phyloP scores from a whole-genome alignment of 2,113 vertebrate genomes.

The Athene noctua region DNA sequence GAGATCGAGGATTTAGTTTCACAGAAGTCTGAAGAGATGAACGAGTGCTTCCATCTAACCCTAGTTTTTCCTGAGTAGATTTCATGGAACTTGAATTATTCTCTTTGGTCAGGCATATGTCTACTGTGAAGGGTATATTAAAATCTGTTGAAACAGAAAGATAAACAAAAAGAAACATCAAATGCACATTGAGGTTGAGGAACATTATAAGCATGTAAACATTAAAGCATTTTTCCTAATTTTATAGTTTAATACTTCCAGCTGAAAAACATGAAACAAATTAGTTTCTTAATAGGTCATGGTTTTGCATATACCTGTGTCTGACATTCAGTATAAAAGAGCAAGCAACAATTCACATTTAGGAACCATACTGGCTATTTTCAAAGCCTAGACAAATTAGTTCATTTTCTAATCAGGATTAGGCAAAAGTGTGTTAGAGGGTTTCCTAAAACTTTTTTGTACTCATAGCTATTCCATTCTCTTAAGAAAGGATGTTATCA shows the following conservation, averaged over 20 bases:
- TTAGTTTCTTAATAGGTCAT: neutral
- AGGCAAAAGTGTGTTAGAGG: neutral
- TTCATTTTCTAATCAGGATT: neutral
- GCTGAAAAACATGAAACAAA: neutral
- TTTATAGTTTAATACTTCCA: neutral
- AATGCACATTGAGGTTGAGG: neutral
- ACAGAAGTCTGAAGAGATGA: conserved; percentile 57
- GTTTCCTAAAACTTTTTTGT: neutral
- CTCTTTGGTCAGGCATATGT: conserved; percentile 83
- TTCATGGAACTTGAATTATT: conserved; percentile 70
- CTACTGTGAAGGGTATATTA: conserved; percentile 79
- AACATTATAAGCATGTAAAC: neutral
- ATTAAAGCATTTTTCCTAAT: neutral
- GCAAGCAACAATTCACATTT: neutral
- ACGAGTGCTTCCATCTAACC: conserved; percentile 62
- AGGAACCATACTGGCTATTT: neutral
- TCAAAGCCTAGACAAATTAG: neutral
- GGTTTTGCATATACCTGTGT: neutral
- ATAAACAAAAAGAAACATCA: conserved; percentile 1
- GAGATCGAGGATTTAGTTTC: conserved; percentile 73
- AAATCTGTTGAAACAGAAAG: conserved; percentile 80
- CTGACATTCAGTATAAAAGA: neutral
- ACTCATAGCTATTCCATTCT: neutral
- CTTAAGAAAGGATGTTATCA: neutral
- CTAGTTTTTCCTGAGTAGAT: conserved; percentile 81